Base-by-base conservation (phyloP, 2,888 invertebrate genomes). In the Bellardia pandia region DNA sequence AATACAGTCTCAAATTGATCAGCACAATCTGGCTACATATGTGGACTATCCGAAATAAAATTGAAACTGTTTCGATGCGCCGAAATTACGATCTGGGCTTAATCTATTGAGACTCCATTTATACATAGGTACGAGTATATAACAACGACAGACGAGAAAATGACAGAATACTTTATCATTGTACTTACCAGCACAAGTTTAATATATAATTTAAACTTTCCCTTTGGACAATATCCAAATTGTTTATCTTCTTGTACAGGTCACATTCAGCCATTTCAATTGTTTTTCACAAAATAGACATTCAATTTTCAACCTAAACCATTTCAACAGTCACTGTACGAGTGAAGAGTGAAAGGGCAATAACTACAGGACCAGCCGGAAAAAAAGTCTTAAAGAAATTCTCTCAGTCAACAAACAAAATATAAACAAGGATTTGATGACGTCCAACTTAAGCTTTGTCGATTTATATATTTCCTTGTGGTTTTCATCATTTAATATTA, bases 381-480 rank as follows among this genome's bases (percentile, higher is more conserved):
- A 45, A 30, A 58, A 48, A 66, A 64, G 14, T 33, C 48, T 56
- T 58, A 48, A 71, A 75, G 48, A 79, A 77, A 77, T 80, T 58
- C 75, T 30, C 68, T 75, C 75, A 80, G 66, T 84, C 68, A 69
- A 72, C 74, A 69, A 68, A 71, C 64, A 85, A 84, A 85, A 80
- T 58, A 78, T 30, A 69, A 78, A 77, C 76, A 74, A 71, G 78
- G 64, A 81, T 81, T 78, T 78, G 62, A 56, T 80, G 80, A 66
- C 84, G 64, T 78, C 74, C 23, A 51, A 45, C 37, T 75, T 37
- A 82, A 78, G 82, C 75, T 85, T 80, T 74, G 37, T 7, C 23
- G 71, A 56, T 62, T 76, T 66, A 53, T 53, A 11, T n/a, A 23
- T 72, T 72, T 58, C 16, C 4, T 64, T 81, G 16, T 40, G 42